Conservation (phyloP, 2,113 vertebrate species). For the Hemiscyllium ocellatum region DNA sequence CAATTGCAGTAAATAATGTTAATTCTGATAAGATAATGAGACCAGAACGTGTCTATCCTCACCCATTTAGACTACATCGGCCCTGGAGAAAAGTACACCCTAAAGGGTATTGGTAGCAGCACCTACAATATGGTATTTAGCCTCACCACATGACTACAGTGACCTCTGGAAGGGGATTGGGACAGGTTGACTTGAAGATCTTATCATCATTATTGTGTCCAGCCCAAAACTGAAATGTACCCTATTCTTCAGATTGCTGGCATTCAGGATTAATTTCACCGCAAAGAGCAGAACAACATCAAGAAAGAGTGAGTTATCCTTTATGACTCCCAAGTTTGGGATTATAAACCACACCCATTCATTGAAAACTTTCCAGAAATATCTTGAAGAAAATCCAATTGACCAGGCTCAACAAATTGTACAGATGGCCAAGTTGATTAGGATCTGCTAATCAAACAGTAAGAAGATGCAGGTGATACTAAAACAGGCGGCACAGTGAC, state of each 20-base stretch:
- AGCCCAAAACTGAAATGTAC: background rate
- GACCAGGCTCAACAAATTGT: background rate
- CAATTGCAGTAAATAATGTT: no score
- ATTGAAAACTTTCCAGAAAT: background rate
- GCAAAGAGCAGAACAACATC: background rate
- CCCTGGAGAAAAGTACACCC: no score
- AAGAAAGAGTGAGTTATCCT: background rate
- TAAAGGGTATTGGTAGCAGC: no score
- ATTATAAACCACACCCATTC: background rate
- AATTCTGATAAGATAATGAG: no score
- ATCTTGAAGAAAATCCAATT: background rate
- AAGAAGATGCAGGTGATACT: background rate
- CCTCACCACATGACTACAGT: no score
- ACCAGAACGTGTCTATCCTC: no score
- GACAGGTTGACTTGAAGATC: background rate
- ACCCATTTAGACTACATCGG: no score
- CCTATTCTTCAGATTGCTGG: background rate
- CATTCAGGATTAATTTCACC: background rate
- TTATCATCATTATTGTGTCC: background rate
- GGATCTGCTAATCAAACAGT: background rate
- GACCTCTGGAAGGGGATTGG: background rate
- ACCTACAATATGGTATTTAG: no score
- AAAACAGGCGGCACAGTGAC: background rate
- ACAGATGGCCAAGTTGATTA: background rate
- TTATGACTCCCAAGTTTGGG: background rate